Percentiles rank a stretch among this genome's conserved stretches.
Conservation (phyloP, 30 jellyfish, hydroid and myxozoan species). For the Pelagia noctiluca region DNA sequence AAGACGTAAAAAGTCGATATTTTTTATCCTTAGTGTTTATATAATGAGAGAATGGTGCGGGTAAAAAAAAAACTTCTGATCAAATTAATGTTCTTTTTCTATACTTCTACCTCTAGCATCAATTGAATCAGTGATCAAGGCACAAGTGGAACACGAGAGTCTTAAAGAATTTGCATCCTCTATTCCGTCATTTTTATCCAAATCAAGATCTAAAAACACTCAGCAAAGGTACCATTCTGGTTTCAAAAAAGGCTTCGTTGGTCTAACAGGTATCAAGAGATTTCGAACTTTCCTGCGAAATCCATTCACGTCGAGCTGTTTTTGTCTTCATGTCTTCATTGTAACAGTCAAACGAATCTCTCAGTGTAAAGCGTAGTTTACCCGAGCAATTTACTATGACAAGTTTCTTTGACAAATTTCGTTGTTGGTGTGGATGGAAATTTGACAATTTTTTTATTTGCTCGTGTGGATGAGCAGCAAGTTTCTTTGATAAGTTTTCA, state of each 20-base stretch:
- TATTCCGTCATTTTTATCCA: background rate
- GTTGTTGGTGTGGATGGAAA: too few relatives aligned
- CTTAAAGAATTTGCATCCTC: background rate
- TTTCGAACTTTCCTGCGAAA: conserved; percentile 1
- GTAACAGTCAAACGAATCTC: conserved; percentile 1
- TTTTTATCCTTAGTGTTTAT: too few relatives aligned
- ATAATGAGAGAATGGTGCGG: background rate
- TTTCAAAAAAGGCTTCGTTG: background rate
- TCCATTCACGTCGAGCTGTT: background rate
- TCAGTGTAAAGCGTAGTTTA: too few relatives aligned
- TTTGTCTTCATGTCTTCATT: conserved; percentile 4
- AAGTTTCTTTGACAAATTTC: too few relatives aligned
- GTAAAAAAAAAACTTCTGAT: background rate
- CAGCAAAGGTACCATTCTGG: conserved; percentile 2
- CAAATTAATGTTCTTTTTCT: background rate
- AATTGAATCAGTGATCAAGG: conserved; percentile 4
- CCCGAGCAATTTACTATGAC: too few relatives aligned
- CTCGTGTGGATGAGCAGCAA: too few relatives aligned
- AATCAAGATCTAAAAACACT: background rate
- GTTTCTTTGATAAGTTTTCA: too few relatives aligned
- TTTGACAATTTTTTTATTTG: too few relatives aligned
- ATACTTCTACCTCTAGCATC: background rate
- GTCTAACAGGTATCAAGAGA: background rate
- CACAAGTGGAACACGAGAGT: background rate
- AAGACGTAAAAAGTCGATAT: too few relatives aligned